Base-by-base conservation (phyloP, 2,113 vertebrate species). In the Lophius piscatorius region DNA sequence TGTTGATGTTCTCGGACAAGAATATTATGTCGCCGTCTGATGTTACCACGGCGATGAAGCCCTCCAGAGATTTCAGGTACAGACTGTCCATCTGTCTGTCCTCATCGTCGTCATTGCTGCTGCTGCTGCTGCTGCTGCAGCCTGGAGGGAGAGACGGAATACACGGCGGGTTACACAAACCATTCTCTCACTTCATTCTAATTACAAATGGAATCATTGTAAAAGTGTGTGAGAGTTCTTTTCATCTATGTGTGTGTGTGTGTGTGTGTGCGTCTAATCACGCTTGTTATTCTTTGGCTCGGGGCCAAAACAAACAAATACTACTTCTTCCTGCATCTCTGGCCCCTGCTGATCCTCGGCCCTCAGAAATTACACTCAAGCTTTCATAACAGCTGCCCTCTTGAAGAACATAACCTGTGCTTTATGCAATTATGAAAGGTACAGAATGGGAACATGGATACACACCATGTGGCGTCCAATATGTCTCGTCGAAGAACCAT, bases 11-110 rank as follows among this genome's bases (percentile, higher is more conserved):
- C 85, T 99, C 97, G 0, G 97, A 99, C 81, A 99, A 83, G 80
- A 98, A 99, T 86, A 98, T 93, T 88, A 99, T 97, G 85, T 99
- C 97, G n/a, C 97, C 97, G 42, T 99, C 97, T 34, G 97, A 94
- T 28, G 97, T 99, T 76, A 98, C 93, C 85, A 99, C 94, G 0
- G 94, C 94, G 78, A 99, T 80, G 86, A 99, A 99, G 52, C 97
- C 97, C 84, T 98, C 97, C 87, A 99, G 90, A 79, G 96, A 95
- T 80, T 97, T 98, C 74, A 98, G 93, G 90, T 98, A 99, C 66
- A 90, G 68, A 20, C 80, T 89, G 87, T 92, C 90, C 90, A 90
- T 89, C 79, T 90, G 76, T 48, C 24, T 58, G 50, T 85, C 89
- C 12, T 59, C 78, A 0, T 72, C 26, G 8, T 39, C 0, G 21